Evolutionary conservation across 1,140 invertebrate species (phyloP).

Genomic region (Drosophila albomicans): DNA sequence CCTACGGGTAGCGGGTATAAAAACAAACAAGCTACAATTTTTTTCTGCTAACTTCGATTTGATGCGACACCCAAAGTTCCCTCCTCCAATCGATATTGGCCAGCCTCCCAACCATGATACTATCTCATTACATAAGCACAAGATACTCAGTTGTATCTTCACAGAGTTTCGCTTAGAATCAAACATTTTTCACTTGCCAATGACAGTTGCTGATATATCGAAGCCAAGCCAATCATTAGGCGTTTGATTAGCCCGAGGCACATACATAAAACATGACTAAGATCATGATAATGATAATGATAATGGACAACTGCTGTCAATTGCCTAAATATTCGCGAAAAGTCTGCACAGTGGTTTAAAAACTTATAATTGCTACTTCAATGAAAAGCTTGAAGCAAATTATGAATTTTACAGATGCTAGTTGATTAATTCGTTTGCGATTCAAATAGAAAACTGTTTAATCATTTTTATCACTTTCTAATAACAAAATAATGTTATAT

Average conservation of each 20-base stretch:
- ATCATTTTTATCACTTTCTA: too few relatives aligned
- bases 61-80: constrained; percentile 14
- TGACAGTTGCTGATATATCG: constrained; percentile 30
- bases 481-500: too few relatives aligned
- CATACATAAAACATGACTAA: constrained; percentile 71
- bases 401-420: too few relatives aligned
- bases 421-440: too few relatives aligned
- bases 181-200: constrained; percentile 56
- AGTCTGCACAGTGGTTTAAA: not conserved
- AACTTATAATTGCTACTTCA: not conserved
- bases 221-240: constrained; percentile 51
- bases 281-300: constrained; percentile 41
- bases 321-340: constrained; percentile 1
- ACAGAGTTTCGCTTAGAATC: constrained; percentile 39
- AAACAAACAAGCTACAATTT: constrained; percentile 3
- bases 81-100: not conserved
- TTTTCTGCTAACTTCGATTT: constrained; percentile 27
- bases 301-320: constrained; percentile 15
- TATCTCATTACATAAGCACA: constrained; percentile 2
- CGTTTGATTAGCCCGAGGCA: constrained; percentile 66
- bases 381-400: too few relatives aligned
- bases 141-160: not conserved
- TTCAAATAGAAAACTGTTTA: too few relatives aligned
- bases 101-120: constrained; percentile 12
- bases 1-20: not conserved